Conservation (phyloP, 2,797 vertebrate species). For the Poecilia gillii region DNA sequence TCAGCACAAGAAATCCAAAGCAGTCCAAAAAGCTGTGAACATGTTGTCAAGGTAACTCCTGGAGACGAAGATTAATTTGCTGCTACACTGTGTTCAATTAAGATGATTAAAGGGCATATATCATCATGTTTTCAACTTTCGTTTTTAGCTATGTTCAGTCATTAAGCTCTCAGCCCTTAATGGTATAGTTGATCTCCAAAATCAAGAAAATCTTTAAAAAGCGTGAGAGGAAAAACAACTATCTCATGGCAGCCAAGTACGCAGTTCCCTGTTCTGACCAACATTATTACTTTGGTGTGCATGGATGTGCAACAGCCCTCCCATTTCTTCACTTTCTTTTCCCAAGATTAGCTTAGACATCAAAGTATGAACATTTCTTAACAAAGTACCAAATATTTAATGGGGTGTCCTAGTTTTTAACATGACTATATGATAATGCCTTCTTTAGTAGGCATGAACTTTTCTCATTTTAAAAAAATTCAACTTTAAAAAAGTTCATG, state of each 20-base stretch:
- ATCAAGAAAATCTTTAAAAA: background rate
- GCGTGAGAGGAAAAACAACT: background rate
- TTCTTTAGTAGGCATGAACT: background rate
- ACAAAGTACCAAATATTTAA: background rate
- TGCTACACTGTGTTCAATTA: background rate
- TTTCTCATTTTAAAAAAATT: too few species aligned
- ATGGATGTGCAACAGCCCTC: background rate
- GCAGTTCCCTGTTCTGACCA: background rate
- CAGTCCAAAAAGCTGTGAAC: slow-evolving; percentile 77
- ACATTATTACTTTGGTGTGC: background rate
- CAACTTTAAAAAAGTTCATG: too few species aligned
- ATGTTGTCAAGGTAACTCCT: slow-evolving; percentile 77
- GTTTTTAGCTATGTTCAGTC: background rate
- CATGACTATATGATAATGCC: background rate
- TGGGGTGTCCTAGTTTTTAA: background rate
- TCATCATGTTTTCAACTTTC: background rate
- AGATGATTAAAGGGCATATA: background rate
- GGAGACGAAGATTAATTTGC: background rate
- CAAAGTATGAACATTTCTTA: background rate
- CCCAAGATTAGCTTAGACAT: background rate
- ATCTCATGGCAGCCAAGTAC: background rate
- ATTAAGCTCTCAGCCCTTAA: background rate
- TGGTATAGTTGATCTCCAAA: background rate
- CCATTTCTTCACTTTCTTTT: background rate
- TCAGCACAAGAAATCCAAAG: slow-evolving; percentile 78